Base-by-base conservation (phyloP, 2,888 invertebrate genomes). In the Galeruca laticollis region DNA sequence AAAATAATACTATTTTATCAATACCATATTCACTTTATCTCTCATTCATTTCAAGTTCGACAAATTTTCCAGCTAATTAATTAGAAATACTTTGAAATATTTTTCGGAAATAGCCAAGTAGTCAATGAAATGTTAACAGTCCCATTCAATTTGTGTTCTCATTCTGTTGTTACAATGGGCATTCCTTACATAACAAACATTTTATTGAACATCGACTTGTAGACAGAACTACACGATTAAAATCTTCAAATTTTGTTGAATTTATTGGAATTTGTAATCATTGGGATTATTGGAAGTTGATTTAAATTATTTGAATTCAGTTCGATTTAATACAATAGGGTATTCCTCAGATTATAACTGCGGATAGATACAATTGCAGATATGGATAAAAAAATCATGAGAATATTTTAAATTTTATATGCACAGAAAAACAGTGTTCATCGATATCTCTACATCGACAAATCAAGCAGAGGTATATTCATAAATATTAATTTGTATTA, bases 161-260 rank as follows among this genome's bases (percentile, higher is more conserved):
- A 43, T n/a, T 4, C 43, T 43, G 13, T 43, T 15, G 43, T 43
- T 13, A n/a, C 43, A 43, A 43, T 43, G 43, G 43, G 43, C n/a
- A 43, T 43, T 43, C 6, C 43, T 43, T 13, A 43, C 43, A 43
- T n/a, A 43, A 43, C 43, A 13, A 43, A 43, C n/a, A 43, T 43
- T 43, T 43, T 13, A 43, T 43, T 43, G 15, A 43, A n/a, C n/a
- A 43, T 43, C n/a, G n/a, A 43, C 13, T n/a, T 13, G 13, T n/a
- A 4, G n/a, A 43, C n/a, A 43, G 13, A 43, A 43, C 43, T 43
- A 13, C 43, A 5, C n/a, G 43, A 43, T n/a, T 43, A n/a, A 43
- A 43, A 43, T 43, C 15, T n/a, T n/a, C n/a, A 43, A 43, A n/a
- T 37, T 37, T 37, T 11, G 35, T 6, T 43, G 5, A 43, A 15